Percentiles rank a stretch among this genome's conserved stretches.
phyloP scores from a whole-genome alignment of 2,888 invertebrate species.

The Caenorhabditis sinica region DNA sequence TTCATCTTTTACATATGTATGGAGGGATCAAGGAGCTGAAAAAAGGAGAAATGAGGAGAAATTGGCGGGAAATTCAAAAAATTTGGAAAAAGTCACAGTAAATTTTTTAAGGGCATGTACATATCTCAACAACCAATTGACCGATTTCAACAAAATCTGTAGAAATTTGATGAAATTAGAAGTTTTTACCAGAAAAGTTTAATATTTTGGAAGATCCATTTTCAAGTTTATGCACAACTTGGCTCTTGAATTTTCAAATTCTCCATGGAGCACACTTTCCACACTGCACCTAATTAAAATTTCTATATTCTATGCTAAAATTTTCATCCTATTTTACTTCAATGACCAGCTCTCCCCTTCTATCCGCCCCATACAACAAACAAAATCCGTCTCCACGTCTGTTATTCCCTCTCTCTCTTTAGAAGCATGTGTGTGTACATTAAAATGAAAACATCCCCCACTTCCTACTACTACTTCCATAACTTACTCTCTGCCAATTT shows the following conservation, averaged over 20 bases:
- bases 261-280: too few relatives aligned
- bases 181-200: too few relatives aligned
- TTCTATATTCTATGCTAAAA: neutral
- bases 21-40: neutral
- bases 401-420: neutral
- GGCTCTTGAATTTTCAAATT: too few relatives aligned
- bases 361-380: neutral
- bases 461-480: neutral
- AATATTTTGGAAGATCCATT: too few relatives aligned
- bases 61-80: neutral
- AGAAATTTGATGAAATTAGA: too few relatives aligned
- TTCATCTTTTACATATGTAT: too few relatives aligned
- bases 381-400: constrained; percentile 4
- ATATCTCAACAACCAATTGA: too few relatives aligned
- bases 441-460: constrained; percentile 34
- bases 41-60: neutral
- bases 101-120: too few relatives aligned
- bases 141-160: too few relatives aligned
- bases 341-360: neutral
- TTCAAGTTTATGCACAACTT: too few relatives aligned
- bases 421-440: constrained; percentile 5
- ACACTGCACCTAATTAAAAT: neutral
- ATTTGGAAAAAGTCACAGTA: too few relatives aligned
- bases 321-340: too few relatives aligned
- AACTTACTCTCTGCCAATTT: neutral